Evolutionary conservation across 1,140 invertebrate genomes (phyloP), one percentile per base, ranked within the genome.

Genomic region (Neomicropteryx cornuta): DNA sequence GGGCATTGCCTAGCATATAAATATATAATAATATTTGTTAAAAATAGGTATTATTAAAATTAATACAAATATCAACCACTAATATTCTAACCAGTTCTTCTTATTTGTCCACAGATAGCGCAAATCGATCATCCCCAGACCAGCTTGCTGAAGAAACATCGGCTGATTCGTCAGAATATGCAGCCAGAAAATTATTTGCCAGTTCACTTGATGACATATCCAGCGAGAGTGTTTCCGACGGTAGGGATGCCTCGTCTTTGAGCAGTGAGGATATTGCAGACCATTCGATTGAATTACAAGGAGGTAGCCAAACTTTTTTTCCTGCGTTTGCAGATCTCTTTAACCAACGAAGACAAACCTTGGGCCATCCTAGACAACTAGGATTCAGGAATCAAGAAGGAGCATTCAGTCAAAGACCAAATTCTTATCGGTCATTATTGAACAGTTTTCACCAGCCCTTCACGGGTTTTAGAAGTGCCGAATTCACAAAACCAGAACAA

Each of bases 371-470:
- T 29, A 47, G 59, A 22, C 64, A 60, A 33, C 42, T 58, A 11
- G 56, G 53, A 17, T 63, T 58, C 33, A 51, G 51, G 3, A 66
- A 56, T 33, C 64, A 67, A 54, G 66, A 69, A 51, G 60, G 49
- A 24, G 66, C 66, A 0, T 69, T 61, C 46, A 69, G 66, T 38
- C 66, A 69, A 52, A 47, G 64, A 42, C 63, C 66, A 1, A 66
- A 59, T 40, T 62, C 64, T 0, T 60, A 66, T 36, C 58, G 58
- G 47, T 65, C 65, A 2, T 48, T 67, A 4, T 42, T 69, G 8
- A 69, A 67, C 43, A 44, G 44, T 40, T 65, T 65, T 44, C 62
- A 64, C 11, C 52, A 65, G 5, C 65, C 66, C 38, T 59, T 55
- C 33, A 52, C 53, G 20, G 37, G 32, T 24, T 67, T 61, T 35